Conservation (phyloP, 2,888 invertebrate species). For the Anoplius nigerrimus region DNA sequence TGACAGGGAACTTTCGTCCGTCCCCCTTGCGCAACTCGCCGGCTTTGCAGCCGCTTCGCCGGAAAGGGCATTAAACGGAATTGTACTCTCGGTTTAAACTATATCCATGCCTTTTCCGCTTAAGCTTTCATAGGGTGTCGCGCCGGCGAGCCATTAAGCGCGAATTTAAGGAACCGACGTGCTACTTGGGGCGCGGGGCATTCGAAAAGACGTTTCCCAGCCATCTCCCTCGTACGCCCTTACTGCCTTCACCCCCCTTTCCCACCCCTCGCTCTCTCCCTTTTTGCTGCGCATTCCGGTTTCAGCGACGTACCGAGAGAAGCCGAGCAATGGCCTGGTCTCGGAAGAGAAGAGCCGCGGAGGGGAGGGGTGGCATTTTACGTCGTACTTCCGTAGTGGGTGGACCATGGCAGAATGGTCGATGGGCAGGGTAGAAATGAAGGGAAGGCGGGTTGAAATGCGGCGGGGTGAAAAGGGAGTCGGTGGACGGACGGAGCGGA, state of each 20-base stretch:
- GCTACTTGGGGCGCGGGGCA: slow-evolving; percentile 30
- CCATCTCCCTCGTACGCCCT: neutral
- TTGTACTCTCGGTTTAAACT: slow-evolving; percentile 13
- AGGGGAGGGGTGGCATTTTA: slow-evolving; percentile 31
- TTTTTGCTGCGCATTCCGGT: too few relatives aligned
- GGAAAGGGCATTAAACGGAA: slow-evolving; percentile 40
- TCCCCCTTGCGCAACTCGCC: too few relatives aligned
- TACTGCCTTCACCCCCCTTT: too few relatives aligned
- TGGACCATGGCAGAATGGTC: slow-evolving; percentile 26
- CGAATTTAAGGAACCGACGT: slow-evolving; percentile 48
- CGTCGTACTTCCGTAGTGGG: slow-evolving; percentile 36
- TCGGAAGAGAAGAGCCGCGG: slow-evolving; percentile 9
- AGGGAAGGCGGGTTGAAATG: neutral
- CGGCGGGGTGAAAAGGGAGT: too few relatives aligned
- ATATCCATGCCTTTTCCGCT: slow-evolving; percentile 12
- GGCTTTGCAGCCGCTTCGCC: slow-evolving; percentile 8
- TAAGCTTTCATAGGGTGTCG: slow-evolving; percentile 44
- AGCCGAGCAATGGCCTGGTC: slow-evolving; percentile 1
- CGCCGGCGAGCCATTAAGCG: slow-evolving; percentile 42
- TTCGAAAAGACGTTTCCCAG: slow-evolving; percentile 40
- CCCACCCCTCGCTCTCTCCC: too few relatives aligned
- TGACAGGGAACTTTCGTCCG: too few relatives aligned
- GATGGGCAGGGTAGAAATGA: slow-evolving; percentile 14
- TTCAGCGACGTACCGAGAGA: neutral
- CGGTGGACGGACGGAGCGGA: neutral